Conservation (phyloP, 2,797 vertebrate species). For the Steatocranus sp. region DNA sequence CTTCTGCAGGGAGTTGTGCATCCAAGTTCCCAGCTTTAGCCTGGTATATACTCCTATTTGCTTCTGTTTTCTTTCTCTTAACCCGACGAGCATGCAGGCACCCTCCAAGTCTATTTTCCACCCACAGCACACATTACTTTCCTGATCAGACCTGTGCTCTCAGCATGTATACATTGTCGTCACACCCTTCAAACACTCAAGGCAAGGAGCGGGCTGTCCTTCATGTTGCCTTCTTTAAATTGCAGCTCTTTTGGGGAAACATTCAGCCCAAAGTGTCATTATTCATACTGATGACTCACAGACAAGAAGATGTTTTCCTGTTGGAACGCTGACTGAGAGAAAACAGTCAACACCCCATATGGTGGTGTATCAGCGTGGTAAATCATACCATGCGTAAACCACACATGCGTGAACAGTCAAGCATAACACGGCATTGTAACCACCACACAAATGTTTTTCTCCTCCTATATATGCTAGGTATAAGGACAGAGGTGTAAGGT, state of each 20-base stretch:
- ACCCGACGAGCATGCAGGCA: conserved; percentile 5
- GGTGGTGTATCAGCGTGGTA: background rate
- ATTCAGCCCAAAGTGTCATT: conserved; percentile 39
- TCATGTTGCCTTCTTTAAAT: conserved; percentile 38
- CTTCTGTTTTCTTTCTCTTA: conserved; percentile 16
- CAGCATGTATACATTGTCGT: conserved; percentile 7
- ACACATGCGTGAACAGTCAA: background rate
- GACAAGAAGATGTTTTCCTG: conserved; percentile 1
- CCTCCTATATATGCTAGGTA: background rate
- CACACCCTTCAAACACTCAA: conserved; percentile 27
- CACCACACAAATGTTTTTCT: background rate
- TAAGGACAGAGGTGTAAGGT: background rate
- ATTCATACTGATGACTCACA: conserved; percentile 40
- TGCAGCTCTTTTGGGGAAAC: conserved; percentile 39
- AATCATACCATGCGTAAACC: background rate
- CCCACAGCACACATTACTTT: conserved; percentile 31
- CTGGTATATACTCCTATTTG: conserved; percentile 4
- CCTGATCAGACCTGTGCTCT: conserved; percentile 14
- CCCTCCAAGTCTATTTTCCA: conserved; percentile 23
- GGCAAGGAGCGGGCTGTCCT: conserved; percentile 16
- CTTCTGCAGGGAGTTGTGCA: conserved; percentile 16
- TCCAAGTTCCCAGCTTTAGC: conserved; percentile 5
- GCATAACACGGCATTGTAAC: background rate
- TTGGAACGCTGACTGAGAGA: background rate
- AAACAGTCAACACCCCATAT: background rate